Base-by-base conservation (phyloP, 2,797 vertebrate species). In the Naso thynnoides region DNA sequence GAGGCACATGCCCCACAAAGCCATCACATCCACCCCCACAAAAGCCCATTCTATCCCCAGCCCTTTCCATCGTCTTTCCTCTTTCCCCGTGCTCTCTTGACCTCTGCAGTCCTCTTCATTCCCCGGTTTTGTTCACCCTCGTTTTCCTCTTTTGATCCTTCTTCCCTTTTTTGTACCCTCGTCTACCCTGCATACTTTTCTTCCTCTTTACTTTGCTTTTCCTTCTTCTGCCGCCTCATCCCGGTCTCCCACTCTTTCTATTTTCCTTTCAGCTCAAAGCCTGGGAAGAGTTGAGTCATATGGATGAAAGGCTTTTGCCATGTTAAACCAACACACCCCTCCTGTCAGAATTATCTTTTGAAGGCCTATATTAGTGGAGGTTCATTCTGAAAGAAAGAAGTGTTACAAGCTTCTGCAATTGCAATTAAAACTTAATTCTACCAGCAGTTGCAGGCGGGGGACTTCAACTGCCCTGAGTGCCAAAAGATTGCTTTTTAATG, bases 1-100 rank as follows among this genome's bases (percentile, higher is more conserved):
- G 88, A 89, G 89, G 88, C 75, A 58, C 79, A 83, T 87, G 82
- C 79, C 83, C 87, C 75, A 88, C 83, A 90, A 91, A 91, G 73
- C 60, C 76, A 67, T 82, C 79, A 55, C 85, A 70, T 83, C 83
- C 83, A 79, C 72, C 81, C 78, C 67, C 85, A 82, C 82, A 81
- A 84, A 86, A 81, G 72, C 76, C 70, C 52, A 49, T 76, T 80
- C 66, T 79, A 49, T 76, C 45, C 44, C 56, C 47, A 50, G 38
- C 33, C 69, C 67, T 79, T 56, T 59, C 76, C 54, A 55, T 61
- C 78, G 75, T 68, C 59, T 38, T 69, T 72, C 70, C 69, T 60
- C 42, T 69, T 38, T 50, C 44, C 60, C 54, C 2, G 24, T 44
- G 53, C 56, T 69, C 58, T 62, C 49, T 41, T 78, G 79, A 79